Conservation (phyloP, 2,113 vertebrate species). For the Etheostoma cragini region DNA sequence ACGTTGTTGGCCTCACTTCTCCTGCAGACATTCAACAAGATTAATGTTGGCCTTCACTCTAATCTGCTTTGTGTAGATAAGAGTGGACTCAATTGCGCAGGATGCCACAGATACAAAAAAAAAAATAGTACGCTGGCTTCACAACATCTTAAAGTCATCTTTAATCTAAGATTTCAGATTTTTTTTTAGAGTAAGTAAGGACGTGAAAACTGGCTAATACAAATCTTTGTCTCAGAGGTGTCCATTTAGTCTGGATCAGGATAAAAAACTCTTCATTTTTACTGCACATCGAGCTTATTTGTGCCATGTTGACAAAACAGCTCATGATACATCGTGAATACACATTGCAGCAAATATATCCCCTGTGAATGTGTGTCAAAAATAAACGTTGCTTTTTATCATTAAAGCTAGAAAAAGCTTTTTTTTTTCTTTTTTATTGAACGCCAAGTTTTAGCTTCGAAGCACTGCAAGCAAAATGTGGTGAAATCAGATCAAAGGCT, state of each 20-base stretch:
- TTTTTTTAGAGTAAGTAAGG: not conserved
- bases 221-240: not conserved
- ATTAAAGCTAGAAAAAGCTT: slow-evolving; percentile 7
- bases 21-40: slow-evolving; percentile 53
- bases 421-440: not conserved
- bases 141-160: slow-evolving; percentile 15
- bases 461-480: not conserved
- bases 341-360: not conserved
- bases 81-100: slow-evolving; percentile 16
- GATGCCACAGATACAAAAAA: slow-evolving; percentile 16
- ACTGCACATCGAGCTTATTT: not conserved
- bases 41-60: slow-evolving; percentile 52
- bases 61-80: slow-evolving; percentile 58
- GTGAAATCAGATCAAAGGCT: slow-evolving; percentile 28
- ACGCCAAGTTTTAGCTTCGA: not conserved
- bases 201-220: not conserved
- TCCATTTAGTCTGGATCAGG: not conserved
- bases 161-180: not conserved
- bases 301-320: not conserved
- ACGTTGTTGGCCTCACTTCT: slow-evolving; percentile 19
- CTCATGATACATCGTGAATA: not conserved
- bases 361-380: not conserved
- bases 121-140: not conserved
- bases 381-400: slow-evolving; percentile 21
- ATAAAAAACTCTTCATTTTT: slow-evolving; percentile 6